A percentile compares a stretch with the other conserved stretches of the same genome.
phyloP scores from a whole-genome alignment of 1,140 invertebrate species.

The Palaemon carinicauda region DNA sequence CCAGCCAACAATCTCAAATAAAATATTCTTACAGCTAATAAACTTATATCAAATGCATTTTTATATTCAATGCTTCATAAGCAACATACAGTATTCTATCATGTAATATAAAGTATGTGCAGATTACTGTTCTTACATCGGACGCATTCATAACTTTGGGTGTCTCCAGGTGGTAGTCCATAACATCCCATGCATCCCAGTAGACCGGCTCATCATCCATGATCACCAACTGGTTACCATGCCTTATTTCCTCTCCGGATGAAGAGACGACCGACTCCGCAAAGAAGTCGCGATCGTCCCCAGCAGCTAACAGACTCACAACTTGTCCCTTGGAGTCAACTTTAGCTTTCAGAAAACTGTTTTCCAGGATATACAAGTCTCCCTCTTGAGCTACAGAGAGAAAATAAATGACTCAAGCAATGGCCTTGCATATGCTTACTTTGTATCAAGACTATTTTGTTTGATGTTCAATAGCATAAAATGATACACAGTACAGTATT shows the following conservation, averaged over 20 bases:
- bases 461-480: neutral
- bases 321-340: conserved; percentile 39
- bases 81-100: too few relatives aligned
- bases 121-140: too few relatives aligned
- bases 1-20: too few relatives aligned
- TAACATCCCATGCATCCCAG: conserved; percentile 72
- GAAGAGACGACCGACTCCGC: neutral
- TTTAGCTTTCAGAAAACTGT: conserved; percentile 37
- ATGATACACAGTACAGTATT: too few relatives aligned
- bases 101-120: too few relatives aligned
- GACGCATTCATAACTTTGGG: too few relatives aligned
- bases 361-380: conserved; percentile 31
- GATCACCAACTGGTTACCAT: conserved; percentile 62
- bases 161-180: conserved; percentile 69
- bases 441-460: neutral
- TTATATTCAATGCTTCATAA: too few relatives aligned
- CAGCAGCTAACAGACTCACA: conserved; percentile 21
- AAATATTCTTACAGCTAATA: too few relatives aligned
- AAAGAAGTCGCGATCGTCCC: conserved; percentile 41
- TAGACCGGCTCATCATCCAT: conserved; percentile 70
- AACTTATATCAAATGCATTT: too few relatives aligned
- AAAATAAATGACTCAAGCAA: neutral
- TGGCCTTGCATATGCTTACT: neutral
- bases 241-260: neutral
- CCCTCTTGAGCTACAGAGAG: conserved; percentile 12